These are phyloP conservation scores for Yponomeuta cagnagella DNA, from an alignment of 2,888 invertebrate species.

Conservation along the genomic window DNA sequence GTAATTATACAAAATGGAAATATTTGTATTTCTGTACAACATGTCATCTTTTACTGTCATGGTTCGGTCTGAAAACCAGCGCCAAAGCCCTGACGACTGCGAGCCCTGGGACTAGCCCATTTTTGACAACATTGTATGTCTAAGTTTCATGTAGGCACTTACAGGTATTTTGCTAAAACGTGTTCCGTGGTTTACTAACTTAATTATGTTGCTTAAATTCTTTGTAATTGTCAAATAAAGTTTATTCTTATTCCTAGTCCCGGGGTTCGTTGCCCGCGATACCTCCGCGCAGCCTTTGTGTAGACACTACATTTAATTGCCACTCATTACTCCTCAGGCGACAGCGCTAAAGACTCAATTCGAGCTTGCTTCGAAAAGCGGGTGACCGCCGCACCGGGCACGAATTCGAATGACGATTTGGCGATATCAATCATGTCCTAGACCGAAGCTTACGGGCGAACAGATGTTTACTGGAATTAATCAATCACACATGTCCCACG, in stretches of 20 bases:
- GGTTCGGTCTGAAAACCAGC: no score
- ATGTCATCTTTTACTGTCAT: no score
- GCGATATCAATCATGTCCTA: conserved; percentile 51
- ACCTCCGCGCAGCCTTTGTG: conserved; percentile 61
- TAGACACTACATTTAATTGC: conserved; percentile 69
- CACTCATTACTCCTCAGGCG: conserved; percentile 65
- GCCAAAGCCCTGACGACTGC: no score
- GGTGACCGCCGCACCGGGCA: not conserved
- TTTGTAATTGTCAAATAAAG: no score
- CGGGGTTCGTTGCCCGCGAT: conserved; percentile 60
- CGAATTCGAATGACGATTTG: conserved; percentile 25
- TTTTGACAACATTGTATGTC: no score
- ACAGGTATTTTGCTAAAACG: no score
- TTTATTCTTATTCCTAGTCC: not conserved
- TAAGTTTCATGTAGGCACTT: no score
- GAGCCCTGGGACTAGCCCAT: no score
- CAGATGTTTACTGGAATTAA: conserved; percentile 52
- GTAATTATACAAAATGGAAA: no score
- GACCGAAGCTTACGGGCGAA: conserved; percentile 33
- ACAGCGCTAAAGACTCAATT: conserved; percentile 42
- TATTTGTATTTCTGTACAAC: no score
- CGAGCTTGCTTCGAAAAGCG: conserved; percentile 18
- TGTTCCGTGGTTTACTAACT: no score
- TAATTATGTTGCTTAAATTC: no score
- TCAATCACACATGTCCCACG: conserved; percentile 54